Evolutionary conservation across 30 jellyfish, hydroid and myxozoan species (phyloP), one percentile per base, ranked within the genome.

Genomic region (Pelagia noctiluca): DNA sequence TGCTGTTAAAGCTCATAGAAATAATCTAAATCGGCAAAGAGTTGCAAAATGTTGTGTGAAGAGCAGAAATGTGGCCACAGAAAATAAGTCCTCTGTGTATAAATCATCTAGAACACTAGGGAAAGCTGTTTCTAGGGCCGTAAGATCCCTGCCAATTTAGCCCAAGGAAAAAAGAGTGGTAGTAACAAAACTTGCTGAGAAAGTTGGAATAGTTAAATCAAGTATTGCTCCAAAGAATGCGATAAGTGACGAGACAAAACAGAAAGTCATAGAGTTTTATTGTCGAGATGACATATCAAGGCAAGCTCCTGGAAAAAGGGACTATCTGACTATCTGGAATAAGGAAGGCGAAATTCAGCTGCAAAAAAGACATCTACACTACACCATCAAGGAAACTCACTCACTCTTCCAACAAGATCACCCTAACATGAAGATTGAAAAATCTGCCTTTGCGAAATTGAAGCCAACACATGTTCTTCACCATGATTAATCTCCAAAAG

Each of bases 241-340:
- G 57, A 42, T 42, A 42, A 42, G 57, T 42, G 57, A 42, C 57
- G 72, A 57, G 72, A n/a, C 72, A 57, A 26, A 57, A 57, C 33
- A 57, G 33, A 57, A 57, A 57, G 72, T 57, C 34, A 5, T 19
- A 19, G 72, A 25, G 0, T 67, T 72, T 42, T 71, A 71, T 32
- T 16, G 38, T 71, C 60, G 79, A 23, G 79, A 66, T 66, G 79
- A 66, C 63, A 66, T 66, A 13, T 66, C 63, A 11, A 66, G 78
- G 36, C 84, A 71, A 21, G 84, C 79, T 13, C 79, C 79, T 13
- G 79, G 79, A 25, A 75, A 49, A 52, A 75, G 85, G 85, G 87
- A 75, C 87, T 75, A 48, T 54, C 19, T 75, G 32, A 54, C 87
- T 18, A 53, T 75, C 21, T 75, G 87, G 87, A 75, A 75, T 10